Evolutionary conservation across 2,113 vertebrate species (phyloP).

Genomic region (Rhagologus leucostigma): DNA sequence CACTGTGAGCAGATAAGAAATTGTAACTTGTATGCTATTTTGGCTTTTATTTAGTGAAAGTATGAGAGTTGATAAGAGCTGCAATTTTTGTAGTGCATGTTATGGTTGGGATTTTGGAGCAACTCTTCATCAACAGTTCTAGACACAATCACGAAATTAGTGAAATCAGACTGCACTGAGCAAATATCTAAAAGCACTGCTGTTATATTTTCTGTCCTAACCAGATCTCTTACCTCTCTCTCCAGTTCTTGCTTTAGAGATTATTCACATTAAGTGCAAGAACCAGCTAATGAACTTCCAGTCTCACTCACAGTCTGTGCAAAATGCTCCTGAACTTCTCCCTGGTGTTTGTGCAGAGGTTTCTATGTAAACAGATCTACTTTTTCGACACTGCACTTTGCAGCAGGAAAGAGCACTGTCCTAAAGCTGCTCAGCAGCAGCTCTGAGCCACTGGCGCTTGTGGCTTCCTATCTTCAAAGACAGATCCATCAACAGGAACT

Average conservation of each 20-base stretch:
- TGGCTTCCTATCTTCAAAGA: not conserved
- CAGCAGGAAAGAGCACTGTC: not conserved
- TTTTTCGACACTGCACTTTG: not conserved
- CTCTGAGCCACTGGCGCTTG: not conserved
- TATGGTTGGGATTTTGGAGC: not conserved
- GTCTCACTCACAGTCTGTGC: not conserved
- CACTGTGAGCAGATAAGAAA: fast-evolving
- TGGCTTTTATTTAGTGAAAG: not conserved
- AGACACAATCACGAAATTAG: not conserved
- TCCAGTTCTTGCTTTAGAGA: not conserved
- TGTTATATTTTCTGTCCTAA: not conserved
- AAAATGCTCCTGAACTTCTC: not conserved
- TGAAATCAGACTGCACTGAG: not conserved
- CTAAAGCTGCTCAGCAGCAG: not conserved
- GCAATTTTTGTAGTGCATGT: not conserved
- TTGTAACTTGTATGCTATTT: not conserved
- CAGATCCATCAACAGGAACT: not conserved
- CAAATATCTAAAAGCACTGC: not conserved
- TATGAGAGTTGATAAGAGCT: not conserved
- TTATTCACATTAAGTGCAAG: not conserved
- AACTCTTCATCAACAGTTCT: not conserved
- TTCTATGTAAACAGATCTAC: not conserved
- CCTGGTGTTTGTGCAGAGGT: not conserved
- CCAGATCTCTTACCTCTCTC: not conserved
- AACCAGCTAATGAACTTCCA: not conserved